Evolutionary conservation across 2,888 invertebrate genomes (phyloP).

Genomic region (Ornithoptera alexandrae): DNA sequence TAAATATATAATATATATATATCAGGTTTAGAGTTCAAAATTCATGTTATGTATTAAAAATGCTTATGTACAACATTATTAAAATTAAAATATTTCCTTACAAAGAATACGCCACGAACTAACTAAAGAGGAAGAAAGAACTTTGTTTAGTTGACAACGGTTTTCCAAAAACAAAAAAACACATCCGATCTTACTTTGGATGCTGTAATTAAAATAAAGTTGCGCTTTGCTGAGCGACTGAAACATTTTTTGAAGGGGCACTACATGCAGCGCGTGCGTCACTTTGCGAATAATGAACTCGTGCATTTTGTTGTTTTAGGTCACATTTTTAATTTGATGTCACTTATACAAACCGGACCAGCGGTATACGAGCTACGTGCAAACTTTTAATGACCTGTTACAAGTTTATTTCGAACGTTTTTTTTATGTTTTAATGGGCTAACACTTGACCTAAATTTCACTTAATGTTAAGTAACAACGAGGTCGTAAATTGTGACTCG

Average conservation of each 20-base stretch:
- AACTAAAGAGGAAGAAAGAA: neutral
- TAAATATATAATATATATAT: too few relatives aligned
- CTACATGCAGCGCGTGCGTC: slow-evolving; percentile 4
- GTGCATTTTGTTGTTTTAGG: neutral
- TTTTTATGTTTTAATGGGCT: too few relatives aligned
- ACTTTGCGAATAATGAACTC: slow-evolving; percentile 4
- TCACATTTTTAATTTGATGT: slow-evolving; percentile 1
- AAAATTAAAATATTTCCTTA: too few relatives aligned
- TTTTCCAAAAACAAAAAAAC: slow-evolving; percentile 1
- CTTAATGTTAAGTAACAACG: too few relatives aligned
- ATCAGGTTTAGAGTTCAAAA: too few relatives aligned
- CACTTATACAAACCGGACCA: neutral
- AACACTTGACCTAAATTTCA: too few relatives aligned
- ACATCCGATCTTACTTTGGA: neutral
- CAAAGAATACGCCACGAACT: too few relatives aligned
- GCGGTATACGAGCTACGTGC: neutral
- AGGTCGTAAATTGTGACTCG: too few relatives aligned
- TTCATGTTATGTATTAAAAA: too few relatives aligned
- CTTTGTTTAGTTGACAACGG: neutral
- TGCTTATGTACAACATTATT: too few relatives aligned
- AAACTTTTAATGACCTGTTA: neutral
- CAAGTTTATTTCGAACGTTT: neutral
- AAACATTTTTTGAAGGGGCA: slow-evolving; percentile 2
- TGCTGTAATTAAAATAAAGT: slow-evolving; percentile 1
- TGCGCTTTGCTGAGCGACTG: slow-evolving; percentile 1